Base-by-base conservation (phyloP, 2,888 invertebrate genomes). In the Tinea pellionella region DNA sequence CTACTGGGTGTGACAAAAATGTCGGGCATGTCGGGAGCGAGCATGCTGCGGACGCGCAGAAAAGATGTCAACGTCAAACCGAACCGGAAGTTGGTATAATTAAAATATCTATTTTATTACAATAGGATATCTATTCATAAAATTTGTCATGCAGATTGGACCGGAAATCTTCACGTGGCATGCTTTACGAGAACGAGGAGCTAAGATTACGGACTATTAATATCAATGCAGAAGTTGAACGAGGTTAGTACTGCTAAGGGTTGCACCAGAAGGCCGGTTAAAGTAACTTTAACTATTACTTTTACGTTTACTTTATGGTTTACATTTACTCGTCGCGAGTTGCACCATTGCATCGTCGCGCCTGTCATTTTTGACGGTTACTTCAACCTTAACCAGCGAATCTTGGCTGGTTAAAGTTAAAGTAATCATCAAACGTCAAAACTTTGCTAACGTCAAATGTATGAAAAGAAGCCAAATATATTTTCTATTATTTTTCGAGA, bases 171-270 rank as follows among this genome's bases (percentile, higher is more conserved):
- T 95, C 96, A 64, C 92, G 96, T 76, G 96, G 96, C 65, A 96
- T 96, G 95, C 92, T 96, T 68, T 96, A 94, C 88, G 96, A 96
- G 87, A 96, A 96, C 89, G 96, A 96, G 75, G 96, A 96, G 79
- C 88, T 96, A 60, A 89, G 96, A 66, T 84, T 96, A 74, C 91
- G 96, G 69, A 96, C 96, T 37, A 96, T 96, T 76, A 95, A 96
- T 73, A 96, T 96, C 73, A 96, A 96, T 77, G 96, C 96, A 61
- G 96, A 96, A 89, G 95, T 96, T 59, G 96, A 96, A 82, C 90
- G 94, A 90, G 95, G 95, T 95, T 88, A 78, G 65, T 59, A 24
- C 24, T n/a, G n/a, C n/a, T n/a, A n/a, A n/a, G n/a, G n/a, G n/a
- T n/a, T 19, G 4, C 15, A 15, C 15, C 7, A 47, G 9, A 47